Base-by-base conservation (phyloP, 2,888 invertebrate genomes). In the Leucophenga maculata region DNA sequence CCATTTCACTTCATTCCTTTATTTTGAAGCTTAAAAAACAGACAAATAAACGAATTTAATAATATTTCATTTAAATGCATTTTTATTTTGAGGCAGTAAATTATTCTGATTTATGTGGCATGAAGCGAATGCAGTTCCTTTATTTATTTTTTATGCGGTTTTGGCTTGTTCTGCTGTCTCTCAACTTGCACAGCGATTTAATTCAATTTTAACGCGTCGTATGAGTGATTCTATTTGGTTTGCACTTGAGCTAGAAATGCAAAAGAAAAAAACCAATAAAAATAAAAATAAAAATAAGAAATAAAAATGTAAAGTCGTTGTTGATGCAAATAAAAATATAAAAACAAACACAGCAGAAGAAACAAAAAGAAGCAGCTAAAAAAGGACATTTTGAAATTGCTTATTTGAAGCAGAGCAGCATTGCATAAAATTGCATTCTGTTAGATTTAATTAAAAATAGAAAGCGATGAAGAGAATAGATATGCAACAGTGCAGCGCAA, bases 361-460 rank as follows among this genome's bases (percentile, higher is more conserved):
- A 11, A 39, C 39, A 39, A 39, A 8, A 39, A 39, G 39, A 39
- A 39, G 8, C 4, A 55, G 20, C 2, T 26, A 20, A 55, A 16
- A 48, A 64, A 44, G 16, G 64, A n/a, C 32, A 39, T 60, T 60
- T 31, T 65, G 18, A 48, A 48, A 22, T 44, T 62, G 60, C 20
- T 62, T 11, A 0, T 44, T 39, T n/a, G 1, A 14, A 6, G 52
- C 32, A 31, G 31, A 13, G 46, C 31, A 14, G 32, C 44, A 16
- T 8, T 26, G 32, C 44, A 16, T 8, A 26, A 65, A 32, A 65
- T 65, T 32, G 32, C 52, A 39, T 66, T 66, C 18, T 48, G 1
- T 22, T 26, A 22, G 59, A 59, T 67, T 67, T 67, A 67, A 67
- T 67, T 67, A 67, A 67, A 67, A 59, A 44, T 14, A 8, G 20